phyloP scores from a whole-genome alignment of 2,888 invertebrate genomes.

The Lysandra bellargus region DNA sequence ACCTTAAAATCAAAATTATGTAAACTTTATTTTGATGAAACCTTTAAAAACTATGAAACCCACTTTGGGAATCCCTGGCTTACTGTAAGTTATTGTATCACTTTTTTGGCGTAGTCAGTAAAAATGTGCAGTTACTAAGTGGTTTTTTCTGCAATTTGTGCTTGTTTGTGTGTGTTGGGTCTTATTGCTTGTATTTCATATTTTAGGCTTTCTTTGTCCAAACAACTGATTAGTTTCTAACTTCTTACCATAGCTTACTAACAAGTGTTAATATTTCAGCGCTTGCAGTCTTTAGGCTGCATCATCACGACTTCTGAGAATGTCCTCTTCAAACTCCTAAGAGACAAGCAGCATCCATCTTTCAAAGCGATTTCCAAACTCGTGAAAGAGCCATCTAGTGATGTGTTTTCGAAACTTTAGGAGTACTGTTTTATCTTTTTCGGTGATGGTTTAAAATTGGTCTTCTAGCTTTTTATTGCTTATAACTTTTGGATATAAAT shows the following conservation, averaged over 20 bases:
- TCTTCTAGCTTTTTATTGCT: neutral
- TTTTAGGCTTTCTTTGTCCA: neutral
- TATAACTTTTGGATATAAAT: neutral
- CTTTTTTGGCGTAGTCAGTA: too few relatives aligned
- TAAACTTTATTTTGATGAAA: too few relatives aligned
- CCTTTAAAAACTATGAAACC: too few relatives aligned
- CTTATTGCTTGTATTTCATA: neutral
- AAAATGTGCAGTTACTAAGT: too few relatives aligned
- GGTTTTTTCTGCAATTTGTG: neutral
- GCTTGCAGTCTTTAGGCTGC: constrained; percentile 72
- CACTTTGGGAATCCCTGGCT: too few relatives aligned
- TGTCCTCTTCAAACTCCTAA: constrained; percentile 87
- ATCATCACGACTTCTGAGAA: constrained; percentile 89
- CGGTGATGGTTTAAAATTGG: neutral
- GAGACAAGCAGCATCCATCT: constrained; percentile 86
- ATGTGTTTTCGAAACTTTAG: constrained; percentile 26
- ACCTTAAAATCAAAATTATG: too few relatives aligned
- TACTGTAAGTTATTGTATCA: too few relatives aligned
- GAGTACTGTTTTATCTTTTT: neutral
- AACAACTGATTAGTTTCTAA: neutral
- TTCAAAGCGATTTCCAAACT: constrained; percentile 86
- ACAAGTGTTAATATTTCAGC: constrained; percentile 38
- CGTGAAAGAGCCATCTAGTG: constrained; percentile 55
- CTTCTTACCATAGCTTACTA: constrained; percentile 3
- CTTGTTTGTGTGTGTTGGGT: neutral